Conservation (phyloP, 2,797 vertebrate species). For the Neostethus bicornis region DNA sequence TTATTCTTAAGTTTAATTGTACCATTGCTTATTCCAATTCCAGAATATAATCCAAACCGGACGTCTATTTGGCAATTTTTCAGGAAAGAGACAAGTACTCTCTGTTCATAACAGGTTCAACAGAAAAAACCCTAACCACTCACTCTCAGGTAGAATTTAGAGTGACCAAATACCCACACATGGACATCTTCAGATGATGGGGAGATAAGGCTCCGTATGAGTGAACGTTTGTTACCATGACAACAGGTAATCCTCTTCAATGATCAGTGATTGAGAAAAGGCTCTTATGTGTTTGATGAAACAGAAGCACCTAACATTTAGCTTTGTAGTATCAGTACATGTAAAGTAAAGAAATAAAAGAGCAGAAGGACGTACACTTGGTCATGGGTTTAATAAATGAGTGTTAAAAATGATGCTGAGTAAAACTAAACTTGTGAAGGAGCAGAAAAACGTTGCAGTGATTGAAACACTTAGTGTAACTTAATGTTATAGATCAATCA, state of each 20-base stretch:
- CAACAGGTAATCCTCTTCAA: constrained; percentile 49
- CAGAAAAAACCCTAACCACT: too few species aligned
- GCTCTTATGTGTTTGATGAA: constrained; percentile 18
- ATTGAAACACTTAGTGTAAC: neutral
- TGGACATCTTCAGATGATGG: too few species aligned
- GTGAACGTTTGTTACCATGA: constrained; percentile 62
- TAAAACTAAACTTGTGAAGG: neutral
- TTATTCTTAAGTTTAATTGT: too few species aligned
- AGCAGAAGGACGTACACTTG: neutral
- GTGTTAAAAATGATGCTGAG: neutral
- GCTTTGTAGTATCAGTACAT: neutral
- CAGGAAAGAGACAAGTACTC: too few species aligned
- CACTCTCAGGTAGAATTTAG: too few species aligned
- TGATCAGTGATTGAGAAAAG: constrained; percentile 27
- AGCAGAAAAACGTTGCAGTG: neutral
- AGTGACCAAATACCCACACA: too few species aligned
- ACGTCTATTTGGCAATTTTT: too few species aligned
- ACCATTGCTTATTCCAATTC: too few species aligned
- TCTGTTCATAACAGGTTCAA: too few species aligned
- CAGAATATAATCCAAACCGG: too few species aligned
- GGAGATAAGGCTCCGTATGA: constrained; percentile 37
- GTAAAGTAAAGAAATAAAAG: neutral
- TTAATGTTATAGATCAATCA: neutral
- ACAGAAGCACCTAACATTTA: constrained; percentile 6
- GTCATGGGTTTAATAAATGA: neutral